Conservation (phyloP, 2,797 vertebrate species). For the Salmo trutta region DNA sequence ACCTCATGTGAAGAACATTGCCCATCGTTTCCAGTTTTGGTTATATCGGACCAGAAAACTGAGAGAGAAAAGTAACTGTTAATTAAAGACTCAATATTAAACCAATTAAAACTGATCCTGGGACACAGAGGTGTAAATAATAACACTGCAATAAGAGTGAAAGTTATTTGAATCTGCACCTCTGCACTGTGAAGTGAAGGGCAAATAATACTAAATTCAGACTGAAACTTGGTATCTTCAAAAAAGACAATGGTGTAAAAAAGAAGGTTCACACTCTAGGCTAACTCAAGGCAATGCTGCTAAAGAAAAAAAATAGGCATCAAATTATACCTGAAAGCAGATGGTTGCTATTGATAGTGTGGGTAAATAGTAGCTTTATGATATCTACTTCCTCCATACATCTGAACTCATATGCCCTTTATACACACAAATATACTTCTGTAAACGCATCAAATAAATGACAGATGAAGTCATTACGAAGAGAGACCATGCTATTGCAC, state of each 20-base stretch:
- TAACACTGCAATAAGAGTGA: too few species aligned
- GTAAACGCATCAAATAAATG: not conserved
- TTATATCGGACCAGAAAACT: not conserved
- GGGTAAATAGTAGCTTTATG: not conserved
- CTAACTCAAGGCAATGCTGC: too few species aligned
- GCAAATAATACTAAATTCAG: too few species aligned
- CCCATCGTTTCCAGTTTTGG: not conserved
- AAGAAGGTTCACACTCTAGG: not conserved
- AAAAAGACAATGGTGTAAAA: not conserved
- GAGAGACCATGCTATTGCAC: not conserved
- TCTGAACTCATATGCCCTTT: not conserved
- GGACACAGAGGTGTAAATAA: too few species aligned
- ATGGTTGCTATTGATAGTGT: constrained; percentile 43
- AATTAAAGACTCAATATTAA: too few species aligned
- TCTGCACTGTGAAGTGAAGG: too few species aligned
- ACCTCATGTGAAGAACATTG: not conserved
- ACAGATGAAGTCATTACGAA: not conserved
- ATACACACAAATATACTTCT: not conserved
- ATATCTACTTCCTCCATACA: not conserved
- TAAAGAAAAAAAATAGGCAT: too few species aligned
- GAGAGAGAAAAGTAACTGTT: not conserved
- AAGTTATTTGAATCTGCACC: too few species aligned
- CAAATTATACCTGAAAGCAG: constrained; percentile 17
- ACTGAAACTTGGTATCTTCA: too few species aligned
- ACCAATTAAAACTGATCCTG: too few species aligned